Conservation (phyloP, 1,140 invertebrate genomes). For the Amyelois transitella region DNA sequence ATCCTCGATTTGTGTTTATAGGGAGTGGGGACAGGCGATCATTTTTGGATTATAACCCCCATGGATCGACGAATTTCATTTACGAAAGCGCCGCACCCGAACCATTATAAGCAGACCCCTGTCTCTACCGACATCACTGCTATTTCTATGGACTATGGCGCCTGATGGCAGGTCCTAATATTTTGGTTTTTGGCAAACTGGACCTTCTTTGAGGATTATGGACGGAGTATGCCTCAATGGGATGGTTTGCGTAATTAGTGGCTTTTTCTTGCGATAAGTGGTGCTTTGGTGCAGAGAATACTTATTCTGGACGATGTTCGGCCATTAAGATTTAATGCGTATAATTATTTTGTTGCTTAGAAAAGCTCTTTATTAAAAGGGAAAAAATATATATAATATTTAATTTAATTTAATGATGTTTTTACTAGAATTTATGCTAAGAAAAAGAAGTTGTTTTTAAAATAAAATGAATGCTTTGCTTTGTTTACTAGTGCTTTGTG, state of each 20-base stretch:
- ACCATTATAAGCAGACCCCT: conserved; percentile 38
- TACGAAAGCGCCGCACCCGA: conserved; percentile 38
- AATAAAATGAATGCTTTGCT: no score
- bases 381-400: no score
- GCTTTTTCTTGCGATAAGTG: conserved; percentile 42
- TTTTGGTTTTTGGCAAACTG: conserved; percentile 40
- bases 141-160: not conserved
- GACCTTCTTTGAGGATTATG: conserved; percentile 69
- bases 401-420: no score
- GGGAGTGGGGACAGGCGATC: conserved; percentile 54
- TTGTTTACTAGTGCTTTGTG: no score
- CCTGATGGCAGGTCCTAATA: conserved; percentile 20
- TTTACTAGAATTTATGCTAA: no score
- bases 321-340: not conserved
- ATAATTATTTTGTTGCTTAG: not conserved
- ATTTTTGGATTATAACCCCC: conserved; percentile 66
- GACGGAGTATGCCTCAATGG: conserved; percentile 39
- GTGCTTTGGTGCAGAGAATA: conserved; percentile 8
- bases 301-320: not conserved
- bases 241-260: conserved; percentile 67
- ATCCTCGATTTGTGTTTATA: conserved; percentile 28
- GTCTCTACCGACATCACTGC: conserved; percentile 5
- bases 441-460: no score
- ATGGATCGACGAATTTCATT: conserved; percentile 66
- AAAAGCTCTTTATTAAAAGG: no score